A percentile compares a stretch with the other conserved stretches of the same genome.
These are phyloP conservation scores for Trichomycterus rosablanca DNA, from an alignment of 2,113 vertebrate species.

Conservation along the genomic window DNA sequence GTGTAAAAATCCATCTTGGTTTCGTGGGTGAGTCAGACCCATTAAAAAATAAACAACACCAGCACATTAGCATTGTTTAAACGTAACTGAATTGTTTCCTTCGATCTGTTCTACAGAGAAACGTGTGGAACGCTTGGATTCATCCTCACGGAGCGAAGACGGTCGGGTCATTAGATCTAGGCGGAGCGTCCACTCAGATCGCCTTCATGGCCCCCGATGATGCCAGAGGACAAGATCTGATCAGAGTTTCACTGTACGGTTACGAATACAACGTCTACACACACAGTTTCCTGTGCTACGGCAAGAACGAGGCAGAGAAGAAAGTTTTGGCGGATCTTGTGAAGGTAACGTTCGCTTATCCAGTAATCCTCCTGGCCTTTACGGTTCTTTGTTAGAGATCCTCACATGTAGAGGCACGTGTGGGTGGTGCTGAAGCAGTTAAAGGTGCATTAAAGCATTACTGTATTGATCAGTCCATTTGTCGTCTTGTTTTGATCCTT, in stretches of 20 bases:
- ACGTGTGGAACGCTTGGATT: conserved; percentile 76
- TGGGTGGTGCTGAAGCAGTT: conserved; percentile 32
- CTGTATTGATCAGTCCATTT: conserved; percentile 53
- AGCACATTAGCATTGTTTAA: not conserved
- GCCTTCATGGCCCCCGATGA: conserved; percentile 68
- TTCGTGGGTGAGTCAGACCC: too few relatives aligned
- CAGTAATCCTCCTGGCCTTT: not conserved
- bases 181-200: conserved; percentile 93
- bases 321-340: conserved; percentile 71
- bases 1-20: too few relatives aligned
- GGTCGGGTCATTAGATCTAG: conserved; percentile 85
- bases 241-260: conserved; percentile 79
- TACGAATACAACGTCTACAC: conserved; percentile 85
- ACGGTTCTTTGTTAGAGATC: not conserved
- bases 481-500: conserved; percentile 12
- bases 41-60: too few relatives aligned
- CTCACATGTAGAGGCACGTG: not conserved
- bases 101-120: conserved; percentile 66
- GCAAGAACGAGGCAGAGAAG: conserved; percentile 86
- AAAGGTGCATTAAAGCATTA: conserved; percentile 62
- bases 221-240: conserved; percentile 48
- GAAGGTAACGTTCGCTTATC: conserved; percentile 61
- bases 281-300: conserved; percentile 90
- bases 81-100: not conserved
- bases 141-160: conserved; percentile 73